These are phyloP conservation scores for Neodiprion lecontei DNA, from an alignment of 1,140 invertebrate genomes.

Conservation along the genomic window DNA sequence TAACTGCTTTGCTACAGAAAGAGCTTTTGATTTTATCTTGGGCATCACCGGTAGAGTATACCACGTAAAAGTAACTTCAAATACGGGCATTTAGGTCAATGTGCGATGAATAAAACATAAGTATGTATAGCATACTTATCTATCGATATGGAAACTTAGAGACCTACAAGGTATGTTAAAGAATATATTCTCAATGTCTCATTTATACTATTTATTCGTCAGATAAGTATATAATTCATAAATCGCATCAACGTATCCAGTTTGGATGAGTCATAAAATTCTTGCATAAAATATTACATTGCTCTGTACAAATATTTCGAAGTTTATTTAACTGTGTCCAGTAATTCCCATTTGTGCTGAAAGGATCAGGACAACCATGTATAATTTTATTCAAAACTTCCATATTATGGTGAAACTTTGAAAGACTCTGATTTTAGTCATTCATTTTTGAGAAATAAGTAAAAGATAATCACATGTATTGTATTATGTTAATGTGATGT, in stretches of 20 bases:
- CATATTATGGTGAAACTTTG: no score
- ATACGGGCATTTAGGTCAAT: constrained; percentile 30
- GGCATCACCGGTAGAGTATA: constrained; percentile 23
- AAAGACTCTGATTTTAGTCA: no score
- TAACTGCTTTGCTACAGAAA: constrained; percentile 23
- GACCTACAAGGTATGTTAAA: not conserved
- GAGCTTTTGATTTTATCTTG: constrained; percentile 20
- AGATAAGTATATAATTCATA: not conserved
- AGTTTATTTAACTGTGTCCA: not conserved
- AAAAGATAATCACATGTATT: no score
- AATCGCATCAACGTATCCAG: not conserved
- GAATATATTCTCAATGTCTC: not conserved
- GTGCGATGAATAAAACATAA: constrained; percentile 27
- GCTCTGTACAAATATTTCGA: not conserved
- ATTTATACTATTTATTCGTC: not conserved
- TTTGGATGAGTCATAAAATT: not conserved
- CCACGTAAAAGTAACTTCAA: constrained; percentile 8
- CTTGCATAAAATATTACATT: not conserved
- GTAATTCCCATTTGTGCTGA: no score
- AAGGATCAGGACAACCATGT: no score
- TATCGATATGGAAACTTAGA: not conserved
- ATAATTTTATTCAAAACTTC: no score
- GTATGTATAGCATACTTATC: not conserved
- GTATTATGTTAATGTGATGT: no score
- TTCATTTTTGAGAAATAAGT: no score